A percentile compares a stretch with the other conserved stretches of the same genome.
Conservation (phyloP, 2,797 vertebrate species). For the Diplodus puntazzo region DNA sequence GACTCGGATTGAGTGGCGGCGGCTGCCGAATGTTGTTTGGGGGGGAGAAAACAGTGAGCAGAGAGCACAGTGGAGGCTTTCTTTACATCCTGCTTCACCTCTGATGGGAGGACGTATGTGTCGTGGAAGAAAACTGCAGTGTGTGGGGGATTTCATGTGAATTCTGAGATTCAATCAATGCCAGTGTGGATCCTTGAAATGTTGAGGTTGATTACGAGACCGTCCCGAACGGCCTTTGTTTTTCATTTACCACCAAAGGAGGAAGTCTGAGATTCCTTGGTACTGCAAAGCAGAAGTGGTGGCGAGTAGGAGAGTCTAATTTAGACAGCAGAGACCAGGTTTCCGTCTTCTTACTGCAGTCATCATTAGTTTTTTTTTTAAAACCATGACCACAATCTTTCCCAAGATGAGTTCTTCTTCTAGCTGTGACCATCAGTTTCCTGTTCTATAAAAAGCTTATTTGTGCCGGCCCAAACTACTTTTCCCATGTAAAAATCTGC, state of each 20-base stretch:
- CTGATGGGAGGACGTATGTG: conserved; percentile 29
- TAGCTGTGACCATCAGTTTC: background rate
- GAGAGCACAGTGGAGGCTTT: conserved; percentile 43
- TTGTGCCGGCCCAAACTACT: background rate
- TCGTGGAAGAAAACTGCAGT: background rate
- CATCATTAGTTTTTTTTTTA: background rate
- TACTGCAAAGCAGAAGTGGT: background rate
- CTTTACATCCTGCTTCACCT: conserved; percentile 26
- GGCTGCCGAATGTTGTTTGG: conserved; percentile 63
- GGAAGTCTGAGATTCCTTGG: background rate
- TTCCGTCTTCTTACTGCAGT: background rate
- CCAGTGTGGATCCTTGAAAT: background rate
- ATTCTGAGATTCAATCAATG: background rate
- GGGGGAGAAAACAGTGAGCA: conserved; percentile 42
- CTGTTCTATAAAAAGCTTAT: background rate
- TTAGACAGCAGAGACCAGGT: background rate
- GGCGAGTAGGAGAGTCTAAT: background rate
- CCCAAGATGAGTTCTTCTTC: conserved; percentile 6
- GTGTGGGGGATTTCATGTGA: background rate
- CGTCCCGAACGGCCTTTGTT: no score
- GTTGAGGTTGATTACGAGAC: background rate
- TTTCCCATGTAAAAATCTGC: no score
- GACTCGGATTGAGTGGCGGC: conserved; percentile 60
- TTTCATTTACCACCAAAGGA: conserved; percentile 2
- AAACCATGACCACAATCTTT: conserved; percentile 5